These are phyloP conservation scores for Drosophila ohnishii DNA, from an alignment of 1,140 invertebrate species.

Conservation along the genomic window DNA sequence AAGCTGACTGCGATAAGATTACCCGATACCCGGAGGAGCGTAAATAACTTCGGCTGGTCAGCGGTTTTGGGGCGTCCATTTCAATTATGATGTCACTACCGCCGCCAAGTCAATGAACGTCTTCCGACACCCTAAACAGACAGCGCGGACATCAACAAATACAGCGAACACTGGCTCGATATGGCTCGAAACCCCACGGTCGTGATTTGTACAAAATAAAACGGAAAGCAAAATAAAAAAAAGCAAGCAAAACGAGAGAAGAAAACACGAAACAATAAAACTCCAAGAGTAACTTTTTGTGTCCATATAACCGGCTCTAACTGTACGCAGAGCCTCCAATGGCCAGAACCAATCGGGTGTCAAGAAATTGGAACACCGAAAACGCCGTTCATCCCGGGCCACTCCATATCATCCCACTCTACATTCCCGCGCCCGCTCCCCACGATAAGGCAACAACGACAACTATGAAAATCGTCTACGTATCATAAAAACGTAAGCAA, in stretches of 20 bases:
- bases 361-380: slow-evolving; percentile 49
- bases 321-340: slow-evolving; percentile 32
- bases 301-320: slow-evolving; percentile 32
- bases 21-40: slow-evolving; percentile 2
- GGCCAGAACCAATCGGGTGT: slow-evolving; percentile 49
- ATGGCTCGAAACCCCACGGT: slow-evolving; percentile 54
- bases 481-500: slow-evolving; percentile 46
- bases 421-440: slow-evolving; percentile 2
- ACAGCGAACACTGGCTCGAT: slow-evolving; percentile 39
- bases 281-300: slow-evolving; percentile 39
- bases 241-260: slow-evolving; percentile 14
- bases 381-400: slow-evolving; percentile 34
- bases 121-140: slow-evolving; percentile 69
- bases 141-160: slow-evolving; percentile 27
- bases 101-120: slow-evolving; percentile 66
- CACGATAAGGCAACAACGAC: slow-evolving; percentile 32
- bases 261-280: slow-evolving; percentile 38
- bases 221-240: slow-evolving; percentile 44
- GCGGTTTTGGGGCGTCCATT: slow-evolving; percentile 27
- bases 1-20: slow-evolving; percentile 46
- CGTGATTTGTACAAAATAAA: slow-evolving; percentile 57
- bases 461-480: slow-evolving; percentile 18
- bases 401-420: slow-evolving; percentile 13
- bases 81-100: slow-evolving; percentile 76
- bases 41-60: slow-evolving; percentile 34